Evolutionary conservation across 2,888 invertebrate species (phyloP), one percentile per base, ranked within the genome.

Genomic region (Lochmaea crataegi): DNA sequence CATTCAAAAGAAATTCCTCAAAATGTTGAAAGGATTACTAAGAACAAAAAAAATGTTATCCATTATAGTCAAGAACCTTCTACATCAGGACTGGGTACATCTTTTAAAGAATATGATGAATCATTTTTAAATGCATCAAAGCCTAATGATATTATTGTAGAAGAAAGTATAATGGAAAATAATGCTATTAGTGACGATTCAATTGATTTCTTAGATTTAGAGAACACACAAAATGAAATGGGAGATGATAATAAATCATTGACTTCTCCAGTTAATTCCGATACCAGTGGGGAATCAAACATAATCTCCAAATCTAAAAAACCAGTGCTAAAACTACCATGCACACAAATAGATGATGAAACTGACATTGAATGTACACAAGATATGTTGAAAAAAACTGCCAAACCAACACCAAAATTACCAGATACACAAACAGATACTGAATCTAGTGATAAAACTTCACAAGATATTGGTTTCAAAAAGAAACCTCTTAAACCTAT

Each of bases 181-280:
- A 77, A 75, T 45, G 32, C 7, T 32, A 65, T 71, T 11, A 82
- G 79, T 69, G 77, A 78, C 63, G 80, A 78, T 71, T 82, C 82
- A 22, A 72, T 80, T 10, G 81, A 82, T 76, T 78, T 82, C 48
- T 64, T 77, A 58, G 79, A 77, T n/a, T 77, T 80, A 78, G 75
- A 69, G 32, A 57, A 18, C 18, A 51, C 65, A 41, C 32, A 72
- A 41, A n/a, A 42, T 14, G 16, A 65, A 51, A 48, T 16, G n/a
- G 65, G 10, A 42, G 7, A 16, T 9, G 18, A 18, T 2, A 16
- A 53, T 18, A 18, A 18, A 18, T 53, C 53, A 9, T 16, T 16
- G n/a, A 48, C 48, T 53, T 53, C 53, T 53, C 53, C 53, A 16
- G 16, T 16, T 10, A 2, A 32, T 41, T n/a, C 48, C 2, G 41